Evolutionary conservation across 2,888 invertebrate species (phyloP).

Genomic region (Drosophila hamatofila): DNA sequence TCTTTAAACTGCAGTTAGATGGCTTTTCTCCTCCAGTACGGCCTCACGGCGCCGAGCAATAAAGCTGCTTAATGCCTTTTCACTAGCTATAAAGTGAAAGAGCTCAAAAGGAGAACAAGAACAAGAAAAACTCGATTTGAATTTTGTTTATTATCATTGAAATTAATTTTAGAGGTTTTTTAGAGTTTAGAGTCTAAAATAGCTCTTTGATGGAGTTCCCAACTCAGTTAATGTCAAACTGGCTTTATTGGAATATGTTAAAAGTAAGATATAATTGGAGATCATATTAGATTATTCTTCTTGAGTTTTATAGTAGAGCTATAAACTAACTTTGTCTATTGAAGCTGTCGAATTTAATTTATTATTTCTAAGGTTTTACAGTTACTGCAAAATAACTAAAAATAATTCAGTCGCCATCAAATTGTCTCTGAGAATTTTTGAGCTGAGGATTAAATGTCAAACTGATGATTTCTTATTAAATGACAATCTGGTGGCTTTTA

Average conservation of each 20-base stretch:
- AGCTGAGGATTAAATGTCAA: too few relatives aligned
- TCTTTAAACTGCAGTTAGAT: constrained; percentile 46
- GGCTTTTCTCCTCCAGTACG: background rate
- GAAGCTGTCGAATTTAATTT: too few relatives aligned
- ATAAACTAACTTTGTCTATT: too few relatives aligned
- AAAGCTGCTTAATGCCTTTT: background rate
- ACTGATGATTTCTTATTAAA: too few relatives aligned
- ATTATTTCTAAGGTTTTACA: too few relatives aligned
- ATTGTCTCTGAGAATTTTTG: too few relatives aligned
- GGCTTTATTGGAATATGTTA: background rate
- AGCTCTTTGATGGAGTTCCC: background rate
- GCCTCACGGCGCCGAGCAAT: background rate
- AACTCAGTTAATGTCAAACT: background rate
- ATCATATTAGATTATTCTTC: background rate
- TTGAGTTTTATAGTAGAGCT: background rate
- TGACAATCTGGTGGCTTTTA: too few relatives aligned
- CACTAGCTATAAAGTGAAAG: background rate
- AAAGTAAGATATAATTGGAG: background rate
- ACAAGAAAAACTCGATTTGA: background rate
- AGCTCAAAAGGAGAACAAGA: background rate
- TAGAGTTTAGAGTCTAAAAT: background rate
- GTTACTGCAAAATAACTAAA: too few relatives aligned
- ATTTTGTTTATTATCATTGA: background rate
- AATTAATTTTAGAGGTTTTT: background rate
- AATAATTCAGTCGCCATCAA: too few relatives aligned